Evolutionary conservation across 2,888 invertebrate species (phyloP), one percentile per base, ranked within the genome.

Genomic region (Leucoma salicis): DNA sequence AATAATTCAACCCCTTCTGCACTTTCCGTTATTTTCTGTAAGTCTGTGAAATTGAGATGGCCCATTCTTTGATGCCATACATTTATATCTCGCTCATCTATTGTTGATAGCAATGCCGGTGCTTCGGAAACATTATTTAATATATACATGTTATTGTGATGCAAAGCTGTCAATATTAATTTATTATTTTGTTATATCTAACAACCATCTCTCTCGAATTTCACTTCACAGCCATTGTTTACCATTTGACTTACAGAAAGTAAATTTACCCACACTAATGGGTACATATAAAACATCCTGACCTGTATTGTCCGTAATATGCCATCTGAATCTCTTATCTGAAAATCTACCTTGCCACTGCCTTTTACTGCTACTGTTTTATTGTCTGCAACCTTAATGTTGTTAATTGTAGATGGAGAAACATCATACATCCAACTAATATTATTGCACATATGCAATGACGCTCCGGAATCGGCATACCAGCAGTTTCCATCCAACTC

Each of bases 41-140:
- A 36, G 43, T 50, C 49, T 36, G 42, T 33, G 29, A 49, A 36
- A 38, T 49, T 49, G 1, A 49, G 33, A 21, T 46, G 49, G 12
- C 42, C 40, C 42, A 49, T 49, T 12, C 45, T 33, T 18, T 18
- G 36, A 36, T 38, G 38, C 38, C 38, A 38, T 7, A 31, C 2
- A 31, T 24, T 31, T 38, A 31, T 38, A 27, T 37, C 42, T 18
- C 29, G 33, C 29, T 40, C 34, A 33, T 40, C 39, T 34, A 11
- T 16, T 27, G 27, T 32, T 36, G 42, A 36, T 32, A 42, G 35
- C 32, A 36, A 42, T 36, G 42, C 31, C 12, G 29, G 35, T 42
- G 46, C 42, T 42, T 42, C 34, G 35, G 29, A 25, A 32, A 31
- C 14, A 21, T 27, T 34, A 10, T 36, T 35, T 33, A 38, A 39